Evolutionary conservation across 2,888 invertebrate genomes (phyloP).

Genomic region (Drosophila siamana): DNA sequence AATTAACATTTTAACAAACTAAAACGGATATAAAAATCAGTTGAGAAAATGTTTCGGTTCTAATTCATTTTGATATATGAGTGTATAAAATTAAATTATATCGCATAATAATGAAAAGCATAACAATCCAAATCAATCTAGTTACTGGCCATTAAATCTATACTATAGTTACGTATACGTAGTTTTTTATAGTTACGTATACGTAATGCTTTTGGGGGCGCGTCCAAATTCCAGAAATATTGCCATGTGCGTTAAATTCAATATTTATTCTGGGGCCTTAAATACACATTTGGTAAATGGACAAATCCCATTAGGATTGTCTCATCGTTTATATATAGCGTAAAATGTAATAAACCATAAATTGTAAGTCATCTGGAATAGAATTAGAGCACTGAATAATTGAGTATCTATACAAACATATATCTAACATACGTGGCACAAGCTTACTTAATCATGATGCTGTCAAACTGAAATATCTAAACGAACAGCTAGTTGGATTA

Average conservation of each 20-base stretch:
- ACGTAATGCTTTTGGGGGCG: constrained; percentile 26
- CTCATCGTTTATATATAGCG: constrained; percentile 12
- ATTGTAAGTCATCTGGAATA: neutral
- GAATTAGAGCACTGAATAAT: constrained; percentile 1
- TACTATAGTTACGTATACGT: constrained; percentile 24
- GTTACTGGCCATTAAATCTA: constrained; percentile 24
- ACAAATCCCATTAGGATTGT: constrained; percentile 24
- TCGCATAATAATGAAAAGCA: constrained; percentile 9
- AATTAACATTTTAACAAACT: constrained; percentile 8
- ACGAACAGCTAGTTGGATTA: constrained; percentile 5
- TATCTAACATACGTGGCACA: neutral
- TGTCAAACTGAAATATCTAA: neutral
- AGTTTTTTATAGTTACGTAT: constrained; percentile 1
- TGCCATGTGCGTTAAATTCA: constrained; percentile 36
- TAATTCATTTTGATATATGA: constrained; percentile 71
- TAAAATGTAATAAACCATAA: constrained; percentile 13
- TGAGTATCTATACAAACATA: neutral
- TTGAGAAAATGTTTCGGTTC: constrained; percentile 34
- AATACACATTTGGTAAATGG: constrained; percentile 23
- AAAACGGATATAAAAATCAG: constrained; percentile 29
- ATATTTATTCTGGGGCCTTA: constrained; percentile 10
- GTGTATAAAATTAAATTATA: constrained; percentile 65
- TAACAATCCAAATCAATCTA: constrained; percentile 5
- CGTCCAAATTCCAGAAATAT: constrained; percentile 21
- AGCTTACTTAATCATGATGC: neutral